Conservation (phyloP, 1,140 invertebrate genomes). For the Homarus americanus region DNA sequence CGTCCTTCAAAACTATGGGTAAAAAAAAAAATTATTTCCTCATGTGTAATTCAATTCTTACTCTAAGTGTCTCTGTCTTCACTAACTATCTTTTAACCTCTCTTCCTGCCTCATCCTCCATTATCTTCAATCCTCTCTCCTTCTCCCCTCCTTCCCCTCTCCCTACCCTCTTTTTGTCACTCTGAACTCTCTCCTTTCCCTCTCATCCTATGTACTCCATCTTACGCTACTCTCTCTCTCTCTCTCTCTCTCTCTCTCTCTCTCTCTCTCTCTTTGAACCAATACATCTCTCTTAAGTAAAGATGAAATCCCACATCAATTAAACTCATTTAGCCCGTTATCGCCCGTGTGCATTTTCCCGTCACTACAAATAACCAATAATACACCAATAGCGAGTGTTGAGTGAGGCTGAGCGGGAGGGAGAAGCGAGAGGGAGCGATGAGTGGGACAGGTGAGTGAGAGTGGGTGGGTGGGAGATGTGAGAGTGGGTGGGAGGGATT, state of each 20-base stretch:
- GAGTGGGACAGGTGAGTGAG: too few species aligned
- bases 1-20: too few species aligned
- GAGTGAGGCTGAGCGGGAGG: too few species aligned
- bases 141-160: constrained; percentile 18
- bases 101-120: neutral
- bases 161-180: neutral
- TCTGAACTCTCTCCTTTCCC: neutral
- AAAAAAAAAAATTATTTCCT: too few species aligned
- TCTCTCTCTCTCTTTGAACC: too few species aligned
- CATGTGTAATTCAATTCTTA: too few species aligned
- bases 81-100: neutral
- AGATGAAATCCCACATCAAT: neutral
- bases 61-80: neutral
- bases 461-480: too few species aligned
- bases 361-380: neutral
- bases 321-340: neutral
- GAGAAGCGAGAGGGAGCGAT: too few species aligned
- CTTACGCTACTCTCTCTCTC: neutral
- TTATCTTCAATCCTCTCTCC: too few species aligned
- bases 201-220: neutral
- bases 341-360: neutral
- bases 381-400: neutral
- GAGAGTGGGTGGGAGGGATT: too few species aligned
- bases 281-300: neutral
- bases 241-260: neutral